A percentile compares a stretch with the other conserved stretches of the same genome.
Conservation (phyloP, 2,888 invertebrate genomes). For the Chrysolina oricalcia region DNA sequence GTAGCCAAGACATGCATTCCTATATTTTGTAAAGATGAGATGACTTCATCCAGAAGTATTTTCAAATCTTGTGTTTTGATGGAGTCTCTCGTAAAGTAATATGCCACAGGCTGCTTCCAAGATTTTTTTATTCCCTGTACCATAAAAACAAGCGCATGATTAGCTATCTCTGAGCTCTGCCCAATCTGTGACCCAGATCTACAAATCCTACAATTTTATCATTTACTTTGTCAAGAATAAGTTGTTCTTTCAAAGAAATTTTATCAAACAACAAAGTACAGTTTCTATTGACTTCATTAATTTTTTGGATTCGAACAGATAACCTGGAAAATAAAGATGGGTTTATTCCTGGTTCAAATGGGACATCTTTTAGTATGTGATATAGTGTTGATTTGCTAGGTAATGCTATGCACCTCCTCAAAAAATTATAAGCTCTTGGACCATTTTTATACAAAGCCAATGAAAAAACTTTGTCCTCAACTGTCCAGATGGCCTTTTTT, state of each 20-base stretch:
- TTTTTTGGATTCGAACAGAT: not conserved
- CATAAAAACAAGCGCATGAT: not conserved
- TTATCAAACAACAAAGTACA: not conserved
- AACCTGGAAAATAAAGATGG: not conserved
- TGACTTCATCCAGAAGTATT: not conserved
- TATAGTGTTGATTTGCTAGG: not conserved
- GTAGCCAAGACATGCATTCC: no score
- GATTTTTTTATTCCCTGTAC: not conserved
- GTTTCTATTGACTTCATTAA: not conserved
- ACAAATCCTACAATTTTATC: not conserved
- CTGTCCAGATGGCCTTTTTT: not conserved
- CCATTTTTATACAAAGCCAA: not conserved
- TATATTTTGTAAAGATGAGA: no score
- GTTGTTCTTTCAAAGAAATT: not conserved
- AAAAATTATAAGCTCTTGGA: not conserved
- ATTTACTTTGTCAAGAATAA: not conserved
- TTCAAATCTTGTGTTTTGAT: not conserved
- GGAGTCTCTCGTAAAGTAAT: not conserved
- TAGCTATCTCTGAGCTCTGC: not conserved
- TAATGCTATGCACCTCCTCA: not conserved
- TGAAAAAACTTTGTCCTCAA: not conserved
- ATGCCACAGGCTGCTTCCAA: not conserved
- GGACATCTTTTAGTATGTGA: not conserved
- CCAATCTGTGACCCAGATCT: not conserved
- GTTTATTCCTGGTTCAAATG: conserved; percentile 1